Percentiles rank a stretch among this genome's conserved stretches.
These are phyloP conservation scores for Xyrichtys novacula DNA, from an alignment of 2,797 vertebrate genomes.

Conservation along the genomic window DNA sequence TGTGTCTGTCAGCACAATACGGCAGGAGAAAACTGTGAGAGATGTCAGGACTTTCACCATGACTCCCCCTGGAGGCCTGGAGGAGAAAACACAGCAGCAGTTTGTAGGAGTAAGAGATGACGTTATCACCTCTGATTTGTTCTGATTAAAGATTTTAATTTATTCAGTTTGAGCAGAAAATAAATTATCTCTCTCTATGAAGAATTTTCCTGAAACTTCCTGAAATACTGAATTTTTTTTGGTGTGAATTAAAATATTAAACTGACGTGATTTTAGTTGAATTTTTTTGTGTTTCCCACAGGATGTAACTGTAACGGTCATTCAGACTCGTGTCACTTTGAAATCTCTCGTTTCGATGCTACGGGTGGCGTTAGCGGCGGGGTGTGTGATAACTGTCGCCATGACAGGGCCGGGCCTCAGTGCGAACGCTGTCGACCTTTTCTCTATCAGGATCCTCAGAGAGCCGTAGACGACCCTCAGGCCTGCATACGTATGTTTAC, in stretches of 20 bases:
- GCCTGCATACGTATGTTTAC: slow-evolving; percentile 82
- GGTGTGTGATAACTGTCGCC: slow-evolving; percentile 88
- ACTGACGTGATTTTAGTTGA: no score
- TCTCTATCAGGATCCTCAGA: slow-evolving; percentile 85
- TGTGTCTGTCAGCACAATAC: slow-evolving; percentile 92
- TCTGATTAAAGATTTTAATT: no score
- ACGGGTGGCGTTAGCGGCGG: slow-evolving; percentile 84
- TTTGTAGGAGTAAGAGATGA: slow-evolving; percentile 86
- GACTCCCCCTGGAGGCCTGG: slow-evolving; percentile 92
- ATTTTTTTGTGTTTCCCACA: slow-evolving; percentile 41
- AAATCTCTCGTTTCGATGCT: slow-evolving; percentile 73
- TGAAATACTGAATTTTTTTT: no score
- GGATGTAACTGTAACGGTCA: slow-evolving; percentile 90
- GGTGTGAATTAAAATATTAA: background rate
- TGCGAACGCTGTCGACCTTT: slow-evolving; percentile 86
- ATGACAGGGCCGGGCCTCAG: slow-evolving; percentile 86
- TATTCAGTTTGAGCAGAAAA: no score
- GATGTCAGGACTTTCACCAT: slow-evolving; percentile 90
- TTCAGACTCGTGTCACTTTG: slow-evolving; percentile 89
- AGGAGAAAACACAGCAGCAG: slow-evolving; percentile 67
- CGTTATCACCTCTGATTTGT: no score
- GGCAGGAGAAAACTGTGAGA: slow-evolving; percentile 89
- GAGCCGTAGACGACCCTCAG: slow-evolving; percentile 74
- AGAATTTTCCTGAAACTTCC: no score
- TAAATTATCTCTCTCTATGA: no score